Evolutionary conservation across 2,888 invertebrate species (phyloP).

Genomic region (Belgica antarctica): DNA sequence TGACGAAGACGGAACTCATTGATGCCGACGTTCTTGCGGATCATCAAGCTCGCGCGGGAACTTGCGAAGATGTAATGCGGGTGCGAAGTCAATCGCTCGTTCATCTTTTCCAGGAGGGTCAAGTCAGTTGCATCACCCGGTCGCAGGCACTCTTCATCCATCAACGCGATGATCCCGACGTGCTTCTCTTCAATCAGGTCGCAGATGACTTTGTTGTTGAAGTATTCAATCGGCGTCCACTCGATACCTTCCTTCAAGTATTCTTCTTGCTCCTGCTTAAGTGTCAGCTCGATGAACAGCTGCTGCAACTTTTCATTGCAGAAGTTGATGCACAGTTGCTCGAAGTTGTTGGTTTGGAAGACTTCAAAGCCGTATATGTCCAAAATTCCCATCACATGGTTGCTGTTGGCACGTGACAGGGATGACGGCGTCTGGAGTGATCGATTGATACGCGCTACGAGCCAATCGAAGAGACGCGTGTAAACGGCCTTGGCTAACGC

Average conservation of each 20-base stretch:
- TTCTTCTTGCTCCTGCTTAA: constrained; percentile 91
- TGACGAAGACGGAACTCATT: constrained; percentile 89
- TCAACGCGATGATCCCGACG: constrained; percentile 79
- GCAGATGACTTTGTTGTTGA: constrained; percentile 91
- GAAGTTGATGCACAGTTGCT: constrained; percentile 91
- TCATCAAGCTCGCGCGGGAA: constrained; percentile 68
- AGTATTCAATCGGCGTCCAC: constrained; percentile 86
- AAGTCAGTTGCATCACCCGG: constrained; percentile 83
- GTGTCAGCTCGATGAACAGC: constrained; percentile 84
- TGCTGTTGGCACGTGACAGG: constrained; percentile 59
- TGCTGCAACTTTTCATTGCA: constrained; percentile 95
- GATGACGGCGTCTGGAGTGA: constrained; percentile 63
- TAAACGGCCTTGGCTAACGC: constrained; percentile 89
- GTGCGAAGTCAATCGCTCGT: constrained; percentile 70
- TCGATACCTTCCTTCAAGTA: constrained; percentile 86
- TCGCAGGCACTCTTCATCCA: constrained; percentile 89
- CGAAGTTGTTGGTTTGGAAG: constrained; percentile 77
- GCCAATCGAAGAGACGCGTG: constrained; percentile 87
- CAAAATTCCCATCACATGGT: constrained; percentile 79
- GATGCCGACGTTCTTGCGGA: constrained; percentile 80
- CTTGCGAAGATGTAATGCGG: constrained; percentile 80
- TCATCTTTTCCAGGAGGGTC: constrained; percentile 79
- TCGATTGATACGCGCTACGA: constrained; percentile 75
- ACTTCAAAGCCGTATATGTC: constrained; percentile 96
- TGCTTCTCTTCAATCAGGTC: constrained; percentile 88